These are phyloP conservation scores for Hydropotes inermis DNA, from an alignment of 2,113 vertebrate species.

Conservation along the genomic window DNA sequence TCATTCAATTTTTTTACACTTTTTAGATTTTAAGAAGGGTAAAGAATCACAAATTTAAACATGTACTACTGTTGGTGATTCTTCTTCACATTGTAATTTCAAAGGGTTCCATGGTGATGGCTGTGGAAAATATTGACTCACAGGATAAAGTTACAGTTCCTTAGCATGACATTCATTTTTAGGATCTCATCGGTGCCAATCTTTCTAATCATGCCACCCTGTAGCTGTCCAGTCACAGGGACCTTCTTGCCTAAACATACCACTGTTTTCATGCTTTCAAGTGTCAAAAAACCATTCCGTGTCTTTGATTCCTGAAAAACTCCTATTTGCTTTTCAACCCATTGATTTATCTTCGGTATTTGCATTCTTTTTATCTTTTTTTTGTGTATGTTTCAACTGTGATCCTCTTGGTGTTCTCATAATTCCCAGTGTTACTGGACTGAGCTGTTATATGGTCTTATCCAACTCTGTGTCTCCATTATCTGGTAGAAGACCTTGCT, in stretches of 20 bases:
- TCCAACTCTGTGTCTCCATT: neutral
- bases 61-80: conserved; percentile 17
- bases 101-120: neutral
- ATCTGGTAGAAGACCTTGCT: neutral
- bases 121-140: neutral
- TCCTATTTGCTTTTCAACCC: conserved; percentile 16
- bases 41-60: neutral
- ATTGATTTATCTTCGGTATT: neutral
- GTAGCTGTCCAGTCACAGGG: neutral
- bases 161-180: neutral
- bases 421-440: neutral
- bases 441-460: neutral
- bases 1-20: conserved; percentile 12
- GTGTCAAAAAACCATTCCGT: neutral
- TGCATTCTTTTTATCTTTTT: neutral
- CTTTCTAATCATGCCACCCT: neutral
- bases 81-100: conserved; percentile 40
- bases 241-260: neutral
- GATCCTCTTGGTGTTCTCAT: neutral
- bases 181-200: neutral
- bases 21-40: conserved; percentile 28
- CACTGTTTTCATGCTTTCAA: neutral
- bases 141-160: neutral
- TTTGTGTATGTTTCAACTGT: neutral
- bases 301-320: neutral